Conservation (phyloP, 1,140 invertebrate genomes). For the Dinoponera quadriceps region DNA sequence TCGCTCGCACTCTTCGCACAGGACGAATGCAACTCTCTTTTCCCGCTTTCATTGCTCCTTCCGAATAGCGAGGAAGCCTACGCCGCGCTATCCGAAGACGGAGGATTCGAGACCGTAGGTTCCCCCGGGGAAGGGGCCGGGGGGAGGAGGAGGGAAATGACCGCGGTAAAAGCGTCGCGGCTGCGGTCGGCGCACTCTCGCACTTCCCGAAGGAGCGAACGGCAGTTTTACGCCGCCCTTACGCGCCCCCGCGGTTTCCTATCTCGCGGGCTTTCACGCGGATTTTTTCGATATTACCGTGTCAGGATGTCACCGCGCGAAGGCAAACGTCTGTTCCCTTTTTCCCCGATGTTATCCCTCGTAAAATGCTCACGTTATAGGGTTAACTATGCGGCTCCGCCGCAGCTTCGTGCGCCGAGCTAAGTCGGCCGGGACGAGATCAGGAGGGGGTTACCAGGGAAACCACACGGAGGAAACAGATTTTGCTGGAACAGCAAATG, state of each 20-base stretch:
- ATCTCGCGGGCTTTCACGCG: neutral
- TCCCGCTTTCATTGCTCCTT: conserved; percentile 7
- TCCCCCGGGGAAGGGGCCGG: neutral
- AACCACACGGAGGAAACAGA: too few species aligned
- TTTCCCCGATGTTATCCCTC: neutral
- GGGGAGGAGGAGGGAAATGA: conserved; percentile 1
- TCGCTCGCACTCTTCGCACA: neutral
- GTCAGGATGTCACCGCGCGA: neutral
- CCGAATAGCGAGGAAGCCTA: neutral
- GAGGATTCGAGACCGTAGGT: neutral
- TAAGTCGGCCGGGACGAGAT: too few species aligned
- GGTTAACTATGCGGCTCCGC: too few species aligned
- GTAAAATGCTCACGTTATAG: too few species aligned
- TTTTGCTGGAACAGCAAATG: too few species aligned
- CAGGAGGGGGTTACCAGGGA: too few species aligned
- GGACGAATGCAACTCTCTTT: neutral
- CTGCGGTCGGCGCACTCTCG: neutral
- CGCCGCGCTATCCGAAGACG: conserved; percentile 1
- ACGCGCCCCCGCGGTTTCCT: neutral
- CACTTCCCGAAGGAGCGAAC: neutral
- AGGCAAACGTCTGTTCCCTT: neutral
- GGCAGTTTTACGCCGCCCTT: conserved; percentile 5
- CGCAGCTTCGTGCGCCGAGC: too few species aligned
- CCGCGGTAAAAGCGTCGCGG: conserved; percentile 10
- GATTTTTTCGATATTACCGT: neutral